Percentiles rank a stretch among this genome's conserved stretches.
These are phyloP conservation scores for Dicycla oo DNA, from an alignment of 2,888 invertebrate species.

Conservation along the genomic window DNA sequence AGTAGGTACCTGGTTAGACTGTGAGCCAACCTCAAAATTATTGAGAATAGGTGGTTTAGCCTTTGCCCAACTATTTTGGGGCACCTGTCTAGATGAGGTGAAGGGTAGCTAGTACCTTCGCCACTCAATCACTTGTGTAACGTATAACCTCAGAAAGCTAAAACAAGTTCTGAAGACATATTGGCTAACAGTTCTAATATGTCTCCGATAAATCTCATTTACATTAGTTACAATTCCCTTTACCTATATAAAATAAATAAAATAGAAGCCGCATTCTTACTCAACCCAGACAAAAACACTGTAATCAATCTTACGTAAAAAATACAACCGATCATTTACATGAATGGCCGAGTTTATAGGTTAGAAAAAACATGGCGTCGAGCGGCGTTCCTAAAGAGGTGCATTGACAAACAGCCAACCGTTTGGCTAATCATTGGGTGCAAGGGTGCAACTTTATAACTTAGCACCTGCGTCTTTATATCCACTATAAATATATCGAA, in stretches of 20 bases:
- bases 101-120: background rate
- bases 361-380: constrained; percentile 69
- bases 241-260: constrained; percentile 32
- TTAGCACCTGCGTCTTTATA: constrained; percentile 88
- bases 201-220: background rate
- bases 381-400: constrained; percentile 70
- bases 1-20: background rate
- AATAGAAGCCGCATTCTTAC: constrained; percentile 47
- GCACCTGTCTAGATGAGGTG: background rate
- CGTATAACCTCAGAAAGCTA: background rate
- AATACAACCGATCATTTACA: constrained; percentile 63
- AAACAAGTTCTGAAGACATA: constrained; percentile 2
- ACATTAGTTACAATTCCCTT: constrained; percentile 8
- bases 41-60: background rate
- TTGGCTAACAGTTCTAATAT: background rate
- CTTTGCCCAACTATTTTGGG: background rate
- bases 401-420: constrained; percentile 79
- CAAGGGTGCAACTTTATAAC: constrained; percentile 80
- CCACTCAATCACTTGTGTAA: background rate
- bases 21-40: background rate
- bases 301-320: constrained; percentile 62
- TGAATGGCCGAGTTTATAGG: constrained; percentile 68
- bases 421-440: constrained; percentile 85
- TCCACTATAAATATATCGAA: constrained; percentile 72
- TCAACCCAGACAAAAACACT: constrained; percentile 44